Percentiles rank a stretch among this genome's conserved stretches.
Evolutionary conservation across 2,797 vertebrate species (phyloP).

Genomic region (Paramormyrops hopkinsi): DNA sequence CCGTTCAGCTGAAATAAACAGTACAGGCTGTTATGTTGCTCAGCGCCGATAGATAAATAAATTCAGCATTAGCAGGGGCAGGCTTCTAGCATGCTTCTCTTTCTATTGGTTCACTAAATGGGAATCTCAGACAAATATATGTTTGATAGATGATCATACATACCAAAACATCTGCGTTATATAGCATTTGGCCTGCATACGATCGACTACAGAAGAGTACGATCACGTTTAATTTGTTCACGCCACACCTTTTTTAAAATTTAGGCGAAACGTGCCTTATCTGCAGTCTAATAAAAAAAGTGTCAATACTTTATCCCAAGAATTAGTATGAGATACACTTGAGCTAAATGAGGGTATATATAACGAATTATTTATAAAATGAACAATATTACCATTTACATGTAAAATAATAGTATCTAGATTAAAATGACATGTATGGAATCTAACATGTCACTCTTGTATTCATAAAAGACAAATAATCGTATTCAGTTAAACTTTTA

Average conservation of each 20-base stretch:
- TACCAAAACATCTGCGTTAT: background rate
- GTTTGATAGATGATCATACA: background rate
- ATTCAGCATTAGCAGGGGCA: background rate
- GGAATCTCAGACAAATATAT: background rate
- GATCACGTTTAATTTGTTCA: background rate
- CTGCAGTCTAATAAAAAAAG: background rate
- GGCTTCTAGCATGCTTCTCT: background rate
- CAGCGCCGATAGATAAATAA: background rate
- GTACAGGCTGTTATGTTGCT: background rate
- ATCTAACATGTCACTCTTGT: background rate
- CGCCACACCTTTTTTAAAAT: background rate
- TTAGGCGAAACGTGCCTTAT: background rate
- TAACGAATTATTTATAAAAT: background rate
- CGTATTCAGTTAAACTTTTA: constrained; percentile 3
- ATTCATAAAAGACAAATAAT: background rate
- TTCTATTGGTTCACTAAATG: background rate
- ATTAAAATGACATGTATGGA: background rate
- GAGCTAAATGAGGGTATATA: background rate
- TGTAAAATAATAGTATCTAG: background rate
- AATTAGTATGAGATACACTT: background rate
- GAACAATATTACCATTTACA: background rate
- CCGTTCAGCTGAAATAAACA: background rate
- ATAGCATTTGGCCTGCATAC: background rate
- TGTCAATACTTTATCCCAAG: background rate
- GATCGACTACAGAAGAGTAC: background rate